A percentile compares a stretch with the other conserved stretches of the same genome.
Evolutionary conservation across 1,140 invertebrate genomes (phyloP).

Genomic region (Orchestia grillus): DNA sequence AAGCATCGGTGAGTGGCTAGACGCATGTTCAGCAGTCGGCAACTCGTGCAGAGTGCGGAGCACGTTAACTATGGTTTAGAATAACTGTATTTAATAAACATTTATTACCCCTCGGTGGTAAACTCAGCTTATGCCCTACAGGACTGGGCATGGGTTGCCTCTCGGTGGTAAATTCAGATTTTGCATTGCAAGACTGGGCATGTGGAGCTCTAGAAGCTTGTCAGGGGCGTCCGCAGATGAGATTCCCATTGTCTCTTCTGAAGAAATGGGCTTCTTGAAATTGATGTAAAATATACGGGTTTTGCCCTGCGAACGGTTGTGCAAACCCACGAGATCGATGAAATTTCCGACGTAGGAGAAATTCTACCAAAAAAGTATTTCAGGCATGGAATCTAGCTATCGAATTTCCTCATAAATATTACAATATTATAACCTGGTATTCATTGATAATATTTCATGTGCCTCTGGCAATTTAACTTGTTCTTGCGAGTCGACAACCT

Average conservation of each 20-base stretch:
- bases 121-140: not conserved
- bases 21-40: not conserved
- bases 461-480: not conserved
- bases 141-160: not conserved
- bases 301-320: not conserved
- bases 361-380: not conserved
- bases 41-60: not conserved
- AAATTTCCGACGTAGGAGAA: not conserved
- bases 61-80: not conserved
- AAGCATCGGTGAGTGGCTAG: not conserved
- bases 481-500: not conserved
- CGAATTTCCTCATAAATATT: not conserved
- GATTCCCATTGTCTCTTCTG: not conserved
- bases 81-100: not conserved
- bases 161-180: not conserved
- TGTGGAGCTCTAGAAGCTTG: not conserved
- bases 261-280: not conserved
- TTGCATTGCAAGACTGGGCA: not conserved
- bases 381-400: not conserved
- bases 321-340: not conserved
- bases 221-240: not conserved
- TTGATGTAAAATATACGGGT: not conserved
- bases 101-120: not conserved
- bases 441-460: not conserved
- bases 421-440: not conserved